These are phyloP conservation scores for Nysson spinosus DNA, from an alignment of 2,888 invertebrate genomes.

Conservation along the genomic window DNA sequence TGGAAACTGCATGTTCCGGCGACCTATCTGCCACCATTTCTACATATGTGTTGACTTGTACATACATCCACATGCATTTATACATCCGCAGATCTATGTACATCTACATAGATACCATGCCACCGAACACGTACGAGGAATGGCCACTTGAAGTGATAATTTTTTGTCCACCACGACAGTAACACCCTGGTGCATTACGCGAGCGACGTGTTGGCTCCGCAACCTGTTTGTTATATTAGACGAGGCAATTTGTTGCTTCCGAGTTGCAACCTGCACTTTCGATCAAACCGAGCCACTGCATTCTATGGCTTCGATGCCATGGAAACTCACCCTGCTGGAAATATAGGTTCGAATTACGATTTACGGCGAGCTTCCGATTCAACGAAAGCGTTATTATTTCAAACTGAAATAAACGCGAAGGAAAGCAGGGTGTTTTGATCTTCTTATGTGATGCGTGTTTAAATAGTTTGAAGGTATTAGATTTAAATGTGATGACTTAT, in stretches of 20 bases:
- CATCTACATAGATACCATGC: conserved; percentile 3
- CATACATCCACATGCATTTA: neutral
- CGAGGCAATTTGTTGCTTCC: conserved; percentile 65
- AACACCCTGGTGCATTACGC: conserved; percentile 50
- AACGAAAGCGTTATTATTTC: conserved; percentile 6
- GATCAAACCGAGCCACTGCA: neutral
- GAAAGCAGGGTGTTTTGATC: too few species aligned
- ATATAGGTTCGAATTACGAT: conserved; percentile 33
- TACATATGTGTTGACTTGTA: neutral
- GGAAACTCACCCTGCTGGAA: conserved; percentile 13
- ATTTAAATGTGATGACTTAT: too few species aligned
- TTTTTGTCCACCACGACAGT: conserved; percentile 52
- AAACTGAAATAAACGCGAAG: conserved; percentile 1
- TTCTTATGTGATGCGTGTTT: too few species aligned
- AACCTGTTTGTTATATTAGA: conserved; percentile 67
- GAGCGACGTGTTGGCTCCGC: conserved; percentile 50
- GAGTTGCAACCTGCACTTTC: conserved; percentile 11
- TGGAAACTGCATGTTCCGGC: conserved; percentile 6
- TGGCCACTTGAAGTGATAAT: conserved; percentile 60
- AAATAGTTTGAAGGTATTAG: too few species aligned
- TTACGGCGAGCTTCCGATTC: conserved; percentile 1
- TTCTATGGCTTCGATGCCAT: neutral
- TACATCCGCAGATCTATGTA: neutral
- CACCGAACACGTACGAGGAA: conserved; percentile 5
- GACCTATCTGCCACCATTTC: conserved; percentile 6